Conservation (phyloP, 2,797 vertebrate genomes). For the Gallinago solitaria region DNA sequence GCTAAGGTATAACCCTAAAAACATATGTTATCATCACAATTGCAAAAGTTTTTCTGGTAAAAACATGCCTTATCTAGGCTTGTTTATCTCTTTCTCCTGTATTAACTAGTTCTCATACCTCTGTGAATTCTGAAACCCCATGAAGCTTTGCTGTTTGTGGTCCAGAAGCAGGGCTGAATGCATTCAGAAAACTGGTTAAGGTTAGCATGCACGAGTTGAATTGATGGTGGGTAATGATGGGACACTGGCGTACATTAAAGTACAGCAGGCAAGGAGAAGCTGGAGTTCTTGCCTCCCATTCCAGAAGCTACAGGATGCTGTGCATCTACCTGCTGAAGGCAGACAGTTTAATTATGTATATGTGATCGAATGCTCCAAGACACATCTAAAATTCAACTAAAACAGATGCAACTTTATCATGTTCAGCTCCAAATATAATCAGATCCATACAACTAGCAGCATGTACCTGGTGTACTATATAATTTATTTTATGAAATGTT, state of each 20-base stretch:
- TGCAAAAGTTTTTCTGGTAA: background rate
- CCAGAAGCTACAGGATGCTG: background rate
- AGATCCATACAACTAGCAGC: background rate
- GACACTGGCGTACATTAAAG: background rate
- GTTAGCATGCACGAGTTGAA: background rate
- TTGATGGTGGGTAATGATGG: background rate
- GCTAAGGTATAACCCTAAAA: background rate
- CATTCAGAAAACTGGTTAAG: background rate
- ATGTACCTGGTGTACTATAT: background rate
- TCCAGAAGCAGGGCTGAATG: background rate
- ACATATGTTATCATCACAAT: background rate
- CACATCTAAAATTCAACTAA: background rate
- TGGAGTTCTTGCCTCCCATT: background rate
- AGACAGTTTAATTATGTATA: background rate
- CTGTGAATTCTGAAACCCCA: background rate
- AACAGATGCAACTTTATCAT: background rate
- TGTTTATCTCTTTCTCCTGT: background rate
- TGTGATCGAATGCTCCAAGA: background rate
- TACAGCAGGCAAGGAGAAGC: background rate
- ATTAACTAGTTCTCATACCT: background rate
- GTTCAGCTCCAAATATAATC: background rate
- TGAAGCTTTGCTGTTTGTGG: background rate
- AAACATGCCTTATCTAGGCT: background rate
- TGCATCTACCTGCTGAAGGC: background rate
- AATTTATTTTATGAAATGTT: background rate